phyloP scores from a whole-genome alignment of 1,140 invertebrate genomes.

The Drosophila eugracilis region DNA sequence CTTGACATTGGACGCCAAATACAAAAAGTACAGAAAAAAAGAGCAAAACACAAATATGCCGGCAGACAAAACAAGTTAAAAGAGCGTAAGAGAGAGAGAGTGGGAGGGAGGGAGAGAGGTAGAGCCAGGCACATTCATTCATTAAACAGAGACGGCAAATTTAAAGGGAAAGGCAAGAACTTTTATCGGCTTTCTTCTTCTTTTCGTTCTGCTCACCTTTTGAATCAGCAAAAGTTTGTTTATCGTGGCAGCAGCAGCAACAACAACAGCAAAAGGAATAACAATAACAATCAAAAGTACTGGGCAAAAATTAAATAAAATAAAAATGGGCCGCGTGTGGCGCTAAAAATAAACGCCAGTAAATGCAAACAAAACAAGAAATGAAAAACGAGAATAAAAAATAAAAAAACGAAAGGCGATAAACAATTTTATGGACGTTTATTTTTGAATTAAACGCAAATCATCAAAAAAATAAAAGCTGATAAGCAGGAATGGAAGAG shows the following conservation, averaged over 20 bases:
- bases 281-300: conserved; percentile 33
- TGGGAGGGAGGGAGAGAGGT: conserved; percentile 6
- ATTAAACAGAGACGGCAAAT: conserved; percentile 50
- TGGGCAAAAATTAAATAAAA: conserved; percentile 41
- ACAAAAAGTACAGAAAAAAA: conserved; percentile 59
- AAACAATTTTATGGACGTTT: conserved; percentile 51
- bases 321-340: conserved; percentile 58
- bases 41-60: conserved; percentile 31
- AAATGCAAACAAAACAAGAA: conserved; percentile 43
- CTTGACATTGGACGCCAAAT: conserved; percentile 76
- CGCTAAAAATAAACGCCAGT: conserved; percentile 69
- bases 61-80: conserved; percentile 68
- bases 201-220: not conserved
- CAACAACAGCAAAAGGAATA: no score
- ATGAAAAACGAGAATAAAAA: conserved; percentile 22
- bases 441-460: conserved; percentile 55
- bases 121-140: conserved; percentile 41
- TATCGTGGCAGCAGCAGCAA: conserved; percentile 38
- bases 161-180: conserved; percentile 44
- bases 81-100: conserved; percentile 21
- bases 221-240: conserved; percentile 53
- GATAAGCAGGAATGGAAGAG: conserved; percentile 43
- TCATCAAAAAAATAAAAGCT: conserved; percentile 41
- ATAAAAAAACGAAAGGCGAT: conserved; percentile 33
- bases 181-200: not conserved